Base-by-base conservation (phyloP, 2,888 invertebrate species). In the Heliconius erato region DNA sequence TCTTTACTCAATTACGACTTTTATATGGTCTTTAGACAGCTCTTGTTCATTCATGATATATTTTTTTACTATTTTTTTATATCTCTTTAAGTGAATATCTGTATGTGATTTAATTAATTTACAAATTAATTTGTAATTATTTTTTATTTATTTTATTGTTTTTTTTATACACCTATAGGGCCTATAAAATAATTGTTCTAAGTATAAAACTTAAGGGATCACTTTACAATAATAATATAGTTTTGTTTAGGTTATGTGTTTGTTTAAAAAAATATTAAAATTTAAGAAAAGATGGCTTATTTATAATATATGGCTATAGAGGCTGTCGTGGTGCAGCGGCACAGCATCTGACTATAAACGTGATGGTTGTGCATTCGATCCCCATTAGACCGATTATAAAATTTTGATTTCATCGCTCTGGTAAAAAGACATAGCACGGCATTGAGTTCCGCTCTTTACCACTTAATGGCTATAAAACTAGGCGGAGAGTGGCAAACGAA, bases 1-100 rank as follows among this genome's bases (percentile, higher is more conserved):
- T 71, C 83, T 84, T 78, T 85, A 84, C 88, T 88, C 89, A 88
- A 88, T 89, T 88, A 89, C 89, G 85, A 85, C 89, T 89, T 90
- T 88, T 88, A 87, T 83, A 87, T 85, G 86, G 77, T 80, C 84
- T 63, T 68, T 71, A 77, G 77, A 28, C 40, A 69, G 35, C 26
- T 76, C 14, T 77, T 40, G 26, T 76, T 67, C 28, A 67, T 67
- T 76, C n/a, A 49, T 14, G 40, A 40, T 65, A n/a, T 19, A 7
- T 67, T 26, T 67, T 32, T 32, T 32, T 26, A 2, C 7, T 26
- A 28, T 28, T 26, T n/a, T 14, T 65, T 35, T 9, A 69, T 68
- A 23, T 68, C 32, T 23, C 7, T 26, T 12, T 67, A 26, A 26
- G 28, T 6, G 19, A 16, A 40, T 71, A 71, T 71, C n/a, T 65